Percentiles rank a stretch among this genome's conserved stretches.
Evolutionary conservation across 2,888 invertebrate genomes (phyloP).

Genomic region (Dynastes grantii): DNA sequence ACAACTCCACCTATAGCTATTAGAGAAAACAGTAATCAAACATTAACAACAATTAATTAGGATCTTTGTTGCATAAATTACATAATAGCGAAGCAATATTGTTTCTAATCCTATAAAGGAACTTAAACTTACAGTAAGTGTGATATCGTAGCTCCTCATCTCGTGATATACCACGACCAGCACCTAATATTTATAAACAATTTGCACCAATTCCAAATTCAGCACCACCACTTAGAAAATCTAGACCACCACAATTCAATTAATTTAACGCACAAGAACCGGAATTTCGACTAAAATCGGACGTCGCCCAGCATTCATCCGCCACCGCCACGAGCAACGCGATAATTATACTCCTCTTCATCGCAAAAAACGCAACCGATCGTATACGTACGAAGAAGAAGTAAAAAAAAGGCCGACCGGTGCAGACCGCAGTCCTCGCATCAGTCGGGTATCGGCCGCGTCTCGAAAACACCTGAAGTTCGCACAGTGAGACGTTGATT

Average conservation of each 20-base stretch:
- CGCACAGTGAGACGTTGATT: conserved; percentile 30
- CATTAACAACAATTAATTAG: too few relatives aligned
- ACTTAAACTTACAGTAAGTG: conserved; percentile 27
- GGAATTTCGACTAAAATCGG: conserved; percentile 19
- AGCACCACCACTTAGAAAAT: conserved; percentile 15
- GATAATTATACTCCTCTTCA: conserved; percentile 35
- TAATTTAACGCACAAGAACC: conserved; percentile 32
- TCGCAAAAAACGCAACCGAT: conserved; percentile 9
- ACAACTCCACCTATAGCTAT: too few relatives aligned
- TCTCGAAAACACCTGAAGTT: conserved; percentile 15
- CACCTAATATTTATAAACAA: background rate
- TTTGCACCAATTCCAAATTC: conserved; percentile 1
- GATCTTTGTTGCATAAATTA: too few relatives aligned
- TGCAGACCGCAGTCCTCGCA: background rate
- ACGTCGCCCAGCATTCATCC: background rate
- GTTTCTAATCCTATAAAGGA: background rate
- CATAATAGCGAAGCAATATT: too few relatives aligned
- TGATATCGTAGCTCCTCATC: conserved; percentile 35
- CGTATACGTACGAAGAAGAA: background rate
- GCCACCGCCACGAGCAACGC: conserved; percentile 18
- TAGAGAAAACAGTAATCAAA: too few relatives aligned
- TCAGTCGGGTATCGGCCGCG: background rate
- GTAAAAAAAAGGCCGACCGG: background rate
- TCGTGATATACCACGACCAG: too few relatives aligned
- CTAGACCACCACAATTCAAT: conserved; percentile 13